Percentiles rank a stretch among this genome's conserved stretches.
These are phyloP conservation scores for Lates japonicus DNA, from an alignment of 2,797 vertebrate species.

Conservation along the genomic window DNA sequence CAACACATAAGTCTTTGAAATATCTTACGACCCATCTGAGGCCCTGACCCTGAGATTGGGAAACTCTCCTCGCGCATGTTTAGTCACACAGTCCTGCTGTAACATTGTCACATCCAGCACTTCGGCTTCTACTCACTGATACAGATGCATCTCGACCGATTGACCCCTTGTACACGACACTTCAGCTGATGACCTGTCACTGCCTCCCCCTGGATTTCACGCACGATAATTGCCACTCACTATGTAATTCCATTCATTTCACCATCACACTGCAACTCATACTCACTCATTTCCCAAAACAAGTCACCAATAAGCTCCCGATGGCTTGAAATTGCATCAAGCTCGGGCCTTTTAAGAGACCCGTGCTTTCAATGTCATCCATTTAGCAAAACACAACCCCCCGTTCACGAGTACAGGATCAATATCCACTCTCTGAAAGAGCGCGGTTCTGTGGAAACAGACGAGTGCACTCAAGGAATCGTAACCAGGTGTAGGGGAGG, in stretches of 20 bases:
- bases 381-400: slow-evolving; percentile 65
- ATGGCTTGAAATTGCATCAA: slow-evolving; percentile 28
- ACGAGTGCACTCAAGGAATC: slow-evolving; percentile 79
- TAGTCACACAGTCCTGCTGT: slow-evolving; percentile 7
- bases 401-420: slow-evolving; percentile 67
- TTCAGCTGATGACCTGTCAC: slow-evolving; percentile 17
- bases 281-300: slow-evolving; percentile 33
- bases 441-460: slow-evolving; percentile 72
- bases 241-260: not conserved
- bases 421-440: slow-evolving; percentile 63
- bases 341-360: slow-evolving; percentile 8
- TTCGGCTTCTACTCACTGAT: not conserved
- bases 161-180: slow-evolving; percentile 40
- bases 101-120: not conserved
- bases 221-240: not conserved
- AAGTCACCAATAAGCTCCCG: not conserved
- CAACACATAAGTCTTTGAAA: not conserved
- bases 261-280: slow-evolving; percentile 22
- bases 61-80: not conserved
- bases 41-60: not conserved
- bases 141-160: slow-evolving; percentile 19
- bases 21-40: not conserved
- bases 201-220: slow-evolving; percentile 40
- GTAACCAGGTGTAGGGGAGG: slow-evolving; percentile 83
- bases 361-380: slow-evolving; percentile 47